Conservation (phyloP, 2,113 vertebrate species). For the Tor tambroides region DNA sequence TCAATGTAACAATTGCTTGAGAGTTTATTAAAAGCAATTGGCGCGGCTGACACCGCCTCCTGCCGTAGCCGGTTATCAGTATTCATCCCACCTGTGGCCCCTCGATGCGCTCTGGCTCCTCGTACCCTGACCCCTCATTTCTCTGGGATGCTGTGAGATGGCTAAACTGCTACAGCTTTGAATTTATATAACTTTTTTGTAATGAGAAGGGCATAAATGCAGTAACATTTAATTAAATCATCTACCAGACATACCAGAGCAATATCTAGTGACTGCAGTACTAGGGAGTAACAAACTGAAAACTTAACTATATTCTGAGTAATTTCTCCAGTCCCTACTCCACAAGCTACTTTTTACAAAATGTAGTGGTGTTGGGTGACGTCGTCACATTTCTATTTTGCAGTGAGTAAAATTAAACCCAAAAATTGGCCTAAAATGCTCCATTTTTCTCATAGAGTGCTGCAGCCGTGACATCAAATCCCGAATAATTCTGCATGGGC, state of each 20-base stretch:
- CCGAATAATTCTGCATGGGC: no score
- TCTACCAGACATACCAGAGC: neutral
- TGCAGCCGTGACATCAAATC: no score
- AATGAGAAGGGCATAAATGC: neutral
- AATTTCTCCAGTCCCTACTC: neutral
- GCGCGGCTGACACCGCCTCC: constrained; percentile 65
- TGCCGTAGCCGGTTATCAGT: constrained; percentile 73
- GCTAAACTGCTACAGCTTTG: neutral
- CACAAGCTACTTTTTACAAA: neutral
- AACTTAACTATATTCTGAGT: neutral
- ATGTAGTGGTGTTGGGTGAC: neutral
- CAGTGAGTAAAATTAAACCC: neutral
- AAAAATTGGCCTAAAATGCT: neutral
- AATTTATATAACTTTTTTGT: neutral
- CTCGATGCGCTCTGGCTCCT: neutral
- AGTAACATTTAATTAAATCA: no score
- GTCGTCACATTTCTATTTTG: neutral
- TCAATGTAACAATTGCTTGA: constrained; percentile 79
- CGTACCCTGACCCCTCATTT: constrained; percentile 5
- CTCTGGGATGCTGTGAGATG: neutral
- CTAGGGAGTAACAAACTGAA: neutral
- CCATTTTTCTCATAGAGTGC: no score
- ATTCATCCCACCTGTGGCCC: constrained; percentile 72
- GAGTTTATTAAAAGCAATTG: constrained; percentile 88
- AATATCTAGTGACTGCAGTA: neutral